These are phyloP conservation scores for Abrostola tripartita DNA, from an alignment of 2,888 invertebrate genomes.

Conservation along the genomic window DNA sequence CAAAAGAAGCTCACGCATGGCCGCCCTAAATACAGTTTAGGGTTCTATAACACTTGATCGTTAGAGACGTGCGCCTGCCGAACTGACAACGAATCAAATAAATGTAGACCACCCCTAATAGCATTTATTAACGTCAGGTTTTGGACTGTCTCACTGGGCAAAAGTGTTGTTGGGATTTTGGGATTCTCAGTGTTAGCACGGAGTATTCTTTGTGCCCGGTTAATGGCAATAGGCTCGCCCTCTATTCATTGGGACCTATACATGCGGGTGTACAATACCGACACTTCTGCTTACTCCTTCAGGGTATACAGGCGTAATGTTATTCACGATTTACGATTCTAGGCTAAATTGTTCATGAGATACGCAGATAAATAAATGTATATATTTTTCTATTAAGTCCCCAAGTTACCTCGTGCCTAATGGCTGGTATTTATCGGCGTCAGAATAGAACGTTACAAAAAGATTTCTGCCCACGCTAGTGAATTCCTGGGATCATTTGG, in stretches of 20 bases:
- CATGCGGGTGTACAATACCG: too few species aligned
- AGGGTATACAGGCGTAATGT: too few species aligned
- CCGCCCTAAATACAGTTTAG: conserved; percentile 41
- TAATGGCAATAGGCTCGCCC: too few species aligned
- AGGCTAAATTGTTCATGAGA: conserved; percentile 34
- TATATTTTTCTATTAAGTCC: conserved; percentile 1
- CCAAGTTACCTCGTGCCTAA: conserved; percentile 25
- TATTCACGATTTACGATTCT: conserved; percentile 9
- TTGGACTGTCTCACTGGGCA: too few species aligned
- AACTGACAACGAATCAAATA: conserved; percentile 27
- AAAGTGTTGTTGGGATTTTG: too few species aligned
- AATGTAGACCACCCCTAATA: conserved; percentile 32
- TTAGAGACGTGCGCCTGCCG: conserved; percentile 23
- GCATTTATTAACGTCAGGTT: conserved; percentile 39
- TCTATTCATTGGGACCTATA: too few species aligned
- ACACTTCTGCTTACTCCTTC: too few species aligned
- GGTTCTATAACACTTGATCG: conserved; percentile 34
- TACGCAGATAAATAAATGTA: conserved; percentile 5
- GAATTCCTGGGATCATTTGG: conserved; percentile 32
- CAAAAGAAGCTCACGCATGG: conserved; percentile 56
- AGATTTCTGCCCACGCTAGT: conserved; percentile 32
- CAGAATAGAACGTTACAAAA: conserved; percentile 27
- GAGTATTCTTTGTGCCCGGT: conserved; percentile 19
- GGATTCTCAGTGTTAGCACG: too few species aligned
- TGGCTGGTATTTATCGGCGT: conserved; percentile 19